Evolutionary conservation across 2,797 vertebrate genomes (phyloP).

Genomic region (Huso huso): DNA sequence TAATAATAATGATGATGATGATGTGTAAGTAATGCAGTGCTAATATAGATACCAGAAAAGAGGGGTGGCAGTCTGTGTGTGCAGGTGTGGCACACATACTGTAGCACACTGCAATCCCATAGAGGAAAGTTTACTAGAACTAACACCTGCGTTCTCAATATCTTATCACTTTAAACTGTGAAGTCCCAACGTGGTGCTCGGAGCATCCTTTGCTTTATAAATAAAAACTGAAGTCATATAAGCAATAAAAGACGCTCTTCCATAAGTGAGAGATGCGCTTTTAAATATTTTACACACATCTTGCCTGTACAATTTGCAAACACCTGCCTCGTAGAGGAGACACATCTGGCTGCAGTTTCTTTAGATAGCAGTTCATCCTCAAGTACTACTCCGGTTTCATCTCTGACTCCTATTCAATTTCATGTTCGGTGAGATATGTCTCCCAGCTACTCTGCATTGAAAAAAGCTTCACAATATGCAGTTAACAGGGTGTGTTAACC

Average conservation of each 20-base stretch:
- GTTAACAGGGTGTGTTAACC: too few species aligned
- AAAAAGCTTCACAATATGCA: too few species aligned
- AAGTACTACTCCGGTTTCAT: slow-evolving; percentile 30
- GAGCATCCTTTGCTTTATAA: slow-evolving; percentile 17
- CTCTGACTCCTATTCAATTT: slow-evolving; percentile 38
- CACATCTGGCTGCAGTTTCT: slow-evolving; percentile 65
- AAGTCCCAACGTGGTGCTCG: not conserved
- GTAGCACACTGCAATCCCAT: slow-evolving; percentile 19
- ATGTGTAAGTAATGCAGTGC: slow-evolving; percentile 68
- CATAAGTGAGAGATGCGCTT: slow-evolving; percentile 66
- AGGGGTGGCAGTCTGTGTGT: slow-evolving; percentile 33
- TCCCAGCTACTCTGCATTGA: too few species aligned
- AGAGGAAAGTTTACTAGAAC: slow-evolving; percentile 10
- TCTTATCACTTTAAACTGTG: slow-evolving; percentile 42
- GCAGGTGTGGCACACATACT: slow-evolving; percentile 49
- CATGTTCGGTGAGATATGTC: slow-evolving; percentile 1
- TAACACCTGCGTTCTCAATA: slow-evolving; percentile 33
- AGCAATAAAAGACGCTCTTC: slow-evolving; percentile 63
- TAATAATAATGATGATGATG: slow-evolving; percentile 18
- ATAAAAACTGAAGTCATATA: slow-evolving; percentile 51
- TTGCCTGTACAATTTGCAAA: slow-evolving; percentile 62
- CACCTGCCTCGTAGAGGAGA: slow-evolving; percentile 61
- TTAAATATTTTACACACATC: slow-evolving; percentile 72
- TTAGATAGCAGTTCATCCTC: slow-evolving; percentile 62
- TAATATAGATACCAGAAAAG: slow-evolving; percentile 50